Base-by-base conservation (phyloP, 2,113 vertebrate genomes). In the Zosterops hypoxanthus region DNA sequence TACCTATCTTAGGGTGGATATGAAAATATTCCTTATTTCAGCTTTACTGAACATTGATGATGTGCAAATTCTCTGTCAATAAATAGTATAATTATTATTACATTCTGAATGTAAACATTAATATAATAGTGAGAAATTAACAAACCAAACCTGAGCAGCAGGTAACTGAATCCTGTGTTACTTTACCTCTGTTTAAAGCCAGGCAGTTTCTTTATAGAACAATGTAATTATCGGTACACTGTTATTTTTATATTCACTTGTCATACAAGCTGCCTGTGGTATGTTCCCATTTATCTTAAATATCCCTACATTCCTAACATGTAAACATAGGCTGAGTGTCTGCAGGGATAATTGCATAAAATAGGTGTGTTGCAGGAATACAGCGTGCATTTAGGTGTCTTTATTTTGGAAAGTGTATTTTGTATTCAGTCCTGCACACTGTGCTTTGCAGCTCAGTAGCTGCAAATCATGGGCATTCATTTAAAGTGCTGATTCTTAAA, bases 321-420 rank as follows among this genome's bases (percentile, higher is more conserved):
- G 0, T 25, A 50, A 50, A 21, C 23, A 8, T 33, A 55, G 11
- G 13, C 19, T 39, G 50, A 80, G 34, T 46, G 33, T 21, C 34
- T 59, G 5, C 5, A 59, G 0, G 0, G 8, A 17, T 78, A 12
- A 28, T 25, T 88, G 49, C 2, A 2, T 33, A 66, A 80, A 88
- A 71, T 26, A 82, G 11, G 5, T n/a, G 12, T 55, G 41, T 44
- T 44, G 41, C 49, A 80, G 72, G 56, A 75, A n/a, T 19, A 47
- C 8, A 36, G 14, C 8, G 11, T 59, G 7, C 34, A 42, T 12
- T 70, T 33, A 33, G 5, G 24, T 64, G 41, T 63, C 57, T 82
- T 88, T 82, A 44, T 47, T 60, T 92, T 82, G 9, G 52, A 47
- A 79, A 46, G 5, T 9, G 12, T 26, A 5, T 49, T 78, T 64